phyloP scores from a whole-genome alignment of 1,140 invertebrate species.

The Ceratosolen fusciceps region DNA sequence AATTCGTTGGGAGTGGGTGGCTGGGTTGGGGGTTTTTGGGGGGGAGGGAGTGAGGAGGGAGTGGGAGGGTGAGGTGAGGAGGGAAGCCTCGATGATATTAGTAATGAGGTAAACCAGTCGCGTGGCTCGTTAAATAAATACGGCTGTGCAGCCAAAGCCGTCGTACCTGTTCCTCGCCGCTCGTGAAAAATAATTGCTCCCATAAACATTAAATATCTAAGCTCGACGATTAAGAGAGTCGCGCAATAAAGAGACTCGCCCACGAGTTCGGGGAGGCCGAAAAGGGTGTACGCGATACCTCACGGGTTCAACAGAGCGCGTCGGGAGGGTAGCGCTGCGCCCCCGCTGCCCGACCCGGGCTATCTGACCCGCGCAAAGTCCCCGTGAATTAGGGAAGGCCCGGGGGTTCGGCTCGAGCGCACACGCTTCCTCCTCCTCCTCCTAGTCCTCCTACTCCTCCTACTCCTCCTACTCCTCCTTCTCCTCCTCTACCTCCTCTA shows the following conservation, averaged over 20 bases:
- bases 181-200: background rate
- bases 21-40: too few relatives aligned
- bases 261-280: background rate
- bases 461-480: too few relatives aligned
- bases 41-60: too few relatives aligned
- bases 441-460: too few relatives aligned
- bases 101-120: background rate
- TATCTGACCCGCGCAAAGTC: background rate
- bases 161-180: background rate
- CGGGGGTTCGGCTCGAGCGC: slow-evolving; percentile 47
- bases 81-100: background rate
- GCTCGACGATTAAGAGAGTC: background rate
- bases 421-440: background rate
- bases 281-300: slow-evolving; percentile 13
- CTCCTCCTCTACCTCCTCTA: too few relatives aligned
- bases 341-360: too few relatives aligned
- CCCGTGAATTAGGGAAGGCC: slow-evolving; percentile 58
- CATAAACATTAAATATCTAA: background rate
- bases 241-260: background rate
- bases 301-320: slow-evolving; percentile 16
- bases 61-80: too few relatives aligned
- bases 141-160: background rate
- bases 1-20: too few relatives aligned
- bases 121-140: background rate
- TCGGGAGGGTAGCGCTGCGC: background rate